phyloP scores from a whole-genome alignment of 2,888 invertebrate species.

The Plebejus argus region DNA sequence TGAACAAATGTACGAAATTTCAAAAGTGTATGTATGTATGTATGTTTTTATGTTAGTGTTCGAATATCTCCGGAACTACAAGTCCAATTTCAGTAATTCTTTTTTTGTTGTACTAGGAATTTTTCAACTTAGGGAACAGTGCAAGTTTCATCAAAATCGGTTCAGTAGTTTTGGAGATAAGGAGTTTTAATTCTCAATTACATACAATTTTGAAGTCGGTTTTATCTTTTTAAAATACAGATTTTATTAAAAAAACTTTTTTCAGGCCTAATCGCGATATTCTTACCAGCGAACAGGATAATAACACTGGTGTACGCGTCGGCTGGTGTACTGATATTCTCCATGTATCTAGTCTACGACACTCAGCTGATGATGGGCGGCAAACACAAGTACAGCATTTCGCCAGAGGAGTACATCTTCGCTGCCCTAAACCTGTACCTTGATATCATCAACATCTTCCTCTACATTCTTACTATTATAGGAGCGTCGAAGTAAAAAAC shows the following conservation, averaged over 20 bases:
- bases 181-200: too few species aligned
- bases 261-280: conserved; percentile 43
- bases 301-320: conserved; percentile 40
- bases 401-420: conserved; percentile 94
- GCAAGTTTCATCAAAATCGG: too few species aligned
- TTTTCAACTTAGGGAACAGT: too few species aligned
- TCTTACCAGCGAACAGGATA: conserved; percentile 37
- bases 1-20: too few species aligned
- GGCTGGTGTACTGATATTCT: conserved; percentile 42
- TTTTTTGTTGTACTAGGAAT: too few species aligned
- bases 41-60: too few species aligned
- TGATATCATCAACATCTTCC: conserved; percentile 90
- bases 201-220: too few species aligned
- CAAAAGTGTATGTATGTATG: too few species aligned
- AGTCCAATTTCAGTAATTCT: too few species aligned
- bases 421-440: conserved; percentile 91
- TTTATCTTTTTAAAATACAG: too few species aligned
- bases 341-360: conserved; percentile 83
- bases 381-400: conserved; percentile 89
- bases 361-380: conserved; percentile 92
- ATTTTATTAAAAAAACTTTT: neutral
- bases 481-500: conserved; percentile 60
- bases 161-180: too few species aligned
- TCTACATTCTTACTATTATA: conserved; percentile 88
- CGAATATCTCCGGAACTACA: too few species aligned